Evolutionary conservation across 2,113 vertebrate species (phyloP), one percentile per base, ranked within the genome.

Genomic region (Phalacrocorax carbo): DNA sequence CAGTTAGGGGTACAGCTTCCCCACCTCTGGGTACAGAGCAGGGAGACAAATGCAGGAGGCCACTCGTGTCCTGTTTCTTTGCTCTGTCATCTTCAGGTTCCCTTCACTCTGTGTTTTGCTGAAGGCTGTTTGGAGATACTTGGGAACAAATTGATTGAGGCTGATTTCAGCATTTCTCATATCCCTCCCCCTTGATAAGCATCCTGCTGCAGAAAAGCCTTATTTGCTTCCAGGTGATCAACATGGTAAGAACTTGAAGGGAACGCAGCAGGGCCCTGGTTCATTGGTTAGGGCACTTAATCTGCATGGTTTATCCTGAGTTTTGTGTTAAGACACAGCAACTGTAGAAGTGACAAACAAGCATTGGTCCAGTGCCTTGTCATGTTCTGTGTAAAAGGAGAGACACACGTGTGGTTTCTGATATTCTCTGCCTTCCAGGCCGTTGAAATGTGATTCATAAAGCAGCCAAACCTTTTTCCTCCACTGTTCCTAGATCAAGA

Each of bases 81-180:
- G 2, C 42, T 86, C 29, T 66, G 49, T 62, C 8, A 4, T 30
- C 44, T 68, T 42, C 86, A 42, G 13, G 17, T 65, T 93, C 34
- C 83, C 30, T 81, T 86, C 38, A 15, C 46, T 90, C 20, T 70
- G 65, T 90, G 57, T 82, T 86, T 70, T 27, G 36, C 57, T 61
- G 49, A 88, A 93, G 55, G 69, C 22, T 72, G 26, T 83, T 94
- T 76, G 62, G 91, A 96, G 68, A 62, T 23, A 9, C 15, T 73
- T 49, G 44, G 36, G 34, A 38, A 70, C 4, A 3, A 76, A 61
- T 8, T 29, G 9, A 6, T 66, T 81, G 48, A 32, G 68, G 64
- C 4, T 26, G 40, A 32, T 57, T 49, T 34, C 60, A 60, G 38
- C n/a, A 54, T 2, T 82, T 85, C 23, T 87, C 40, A 30, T 62